These are phyloP conservation scores for Scrobipalpa atriplicella DNA, from an alignment of 2,888 invertebrate species.

Conservation along the genomic window DNA sequence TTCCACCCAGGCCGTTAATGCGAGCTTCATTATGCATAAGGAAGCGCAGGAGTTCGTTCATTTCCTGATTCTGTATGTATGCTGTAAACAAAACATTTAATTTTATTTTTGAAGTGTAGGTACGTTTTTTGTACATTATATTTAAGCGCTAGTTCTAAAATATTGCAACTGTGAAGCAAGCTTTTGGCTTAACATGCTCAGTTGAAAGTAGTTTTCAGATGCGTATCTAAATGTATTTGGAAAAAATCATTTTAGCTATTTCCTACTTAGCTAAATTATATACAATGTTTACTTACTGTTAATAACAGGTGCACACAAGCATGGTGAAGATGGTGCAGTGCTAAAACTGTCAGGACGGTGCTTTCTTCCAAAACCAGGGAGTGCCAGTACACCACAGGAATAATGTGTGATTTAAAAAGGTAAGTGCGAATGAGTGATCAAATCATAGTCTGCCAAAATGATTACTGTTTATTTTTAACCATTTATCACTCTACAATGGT, in stretches of 20 bases:
- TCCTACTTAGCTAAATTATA: not conserved
- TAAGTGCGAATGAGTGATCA: not conserved
- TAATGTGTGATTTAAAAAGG: not conserved
- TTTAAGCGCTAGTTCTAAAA: too few species aligned
- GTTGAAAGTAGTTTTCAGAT: too few species aligned
- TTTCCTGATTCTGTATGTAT: constrained; percentile 59
- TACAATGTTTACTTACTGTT: constrained; percentile 39
- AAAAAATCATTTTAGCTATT: too few species aligned
- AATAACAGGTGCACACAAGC: constrained; percentile 38
- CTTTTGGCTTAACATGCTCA: too few species aligned
- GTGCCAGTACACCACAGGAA: not conserved
- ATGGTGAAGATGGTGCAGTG: constrained; percentile 29
- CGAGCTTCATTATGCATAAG: constrained; percentile 58
- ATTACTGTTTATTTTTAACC: too few species aligned
- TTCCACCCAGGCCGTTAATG: constrained; percentile 23
- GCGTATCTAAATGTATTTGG: too few species aligned
- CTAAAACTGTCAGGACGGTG: constrained; percentile 30
- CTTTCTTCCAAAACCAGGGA: not conserved
- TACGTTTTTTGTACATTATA: too few species aligned
- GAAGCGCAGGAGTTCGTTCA: constrained; percentile 63
- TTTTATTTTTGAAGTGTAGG: not conserved
- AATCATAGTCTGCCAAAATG: constrained; percentile 5
- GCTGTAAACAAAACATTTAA: constrained; percentile 56
- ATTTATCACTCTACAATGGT: too few species aligned
- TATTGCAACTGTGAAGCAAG: too few species aligned